Percentiles rank a stretch among this genome's conserved stretches.
Evolutionary conservation across 2,888 invertebrate species (phyloP).

Genomic region (Ceriagrion tenellum): DNA sequence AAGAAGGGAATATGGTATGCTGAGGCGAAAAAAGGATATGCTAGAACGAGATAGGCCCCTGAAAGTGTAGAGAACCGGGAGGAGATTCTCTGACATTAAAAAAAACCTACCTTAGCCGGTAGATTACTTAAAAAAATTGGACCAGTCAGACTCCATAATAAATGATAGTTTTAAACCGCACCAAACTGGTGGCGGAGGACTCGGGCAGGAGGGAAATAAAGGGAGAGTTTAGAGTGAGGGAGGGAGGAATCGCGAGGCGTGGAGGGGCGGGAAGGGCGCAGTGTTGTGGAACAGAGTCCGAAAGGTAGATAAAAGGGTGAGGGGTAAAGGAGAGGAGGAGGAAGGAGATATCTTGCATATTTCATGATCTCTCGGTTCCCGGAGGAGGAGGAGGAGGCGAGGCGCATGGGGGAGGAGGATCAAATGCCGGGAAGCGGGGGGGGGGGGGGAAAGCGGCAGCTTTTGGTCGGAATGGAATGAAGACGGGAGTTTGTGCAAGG

Average conservation of each 20-base stretch:
- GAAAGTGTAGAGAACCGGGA: no score
- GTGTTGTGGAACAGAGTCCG: not conserved
- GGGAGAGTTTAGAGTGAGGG: not conserved
- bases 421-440: not conserved
- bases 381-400: not conserved
- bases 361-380: constrained; percentile 48
- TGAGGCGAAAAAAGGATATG: no score
- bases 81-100: no score
- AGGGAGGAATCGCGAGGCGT: not conserved
- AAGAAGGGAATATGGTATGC: no score
- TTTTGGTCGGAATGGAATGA: not conserved
- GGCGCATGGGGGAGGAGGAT: not conserved
- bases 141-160: no score
- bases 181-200: not conserved
- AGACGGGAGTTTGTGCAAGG: not conserved
- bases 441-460: not conserved
- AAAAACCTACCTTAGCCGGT: no score
- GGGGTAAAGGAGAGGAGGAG: not conserved
- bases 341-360: constrained; percentile 47
- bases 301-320: not conserved
- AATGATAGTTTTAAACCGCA: not conserved
- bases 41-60: no score
- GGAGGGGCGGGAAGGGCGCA: not conserved
- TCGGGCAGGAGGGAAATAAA: not conserved
- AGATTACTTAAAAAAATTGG: no score